Conservation (phyloP, 1,140 invertebrate species). For the Hyphantria cunea region DNA sequence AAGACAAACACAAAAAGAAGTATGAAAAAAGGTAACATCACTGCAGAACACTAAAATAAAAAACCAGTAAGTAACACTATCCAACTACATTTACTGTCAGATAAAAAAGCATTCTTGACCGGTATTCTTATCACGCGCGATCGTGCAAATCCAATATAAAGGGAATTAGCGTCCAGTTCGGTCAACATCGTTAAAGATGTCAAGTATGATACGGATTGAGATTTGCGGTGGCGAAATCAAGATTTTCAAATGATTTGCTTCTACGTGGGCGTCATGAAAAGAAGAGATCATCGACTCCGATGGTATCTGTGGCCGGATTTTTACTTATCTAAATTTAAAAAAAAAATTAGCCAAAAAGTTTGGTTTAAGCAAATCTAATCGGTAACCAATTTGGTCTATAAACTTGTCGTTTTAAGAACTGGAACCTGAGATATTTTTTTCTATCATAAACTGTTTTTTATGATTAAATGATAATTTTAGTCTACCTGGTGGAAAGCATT, state of each 20-base stretch:
- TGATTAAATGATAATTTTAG: too few relatives aligned
- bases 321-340: too few relatives aligned
- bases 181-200: slow-evolving; percentile 29
- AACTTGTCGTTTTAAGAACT: too few relatives aligned
- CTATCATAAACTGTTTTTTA: too few relatives aligned
- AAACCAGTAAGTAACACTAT: neutral
- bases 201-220: slow-evolving; percentile 17
- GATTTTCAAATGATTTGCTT: slow-evolving; percentile 15
- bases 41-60: too few relatives aligned
- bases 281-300: slow-evolving; percentile 10
- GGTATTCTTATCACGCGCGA: slow-evolving; percentile 25
- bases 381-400: too few relatives aligned
- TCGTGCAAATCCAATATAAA: slow-evolving; percentile 42
- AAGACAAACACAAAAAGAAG: too few relatives aligned
- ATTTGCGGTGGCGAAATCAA: slow-evolving; percentile 28
- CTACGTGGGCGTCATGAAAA: slow-evolving; percentile 25
- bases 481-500: too few relatives aligned
- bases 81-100: slow-evolving; percentile 14
- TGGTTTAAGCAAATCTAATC: neutral
- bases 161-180: slow-evolving; percentile 33
- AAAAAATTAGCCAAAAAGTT: neutral
- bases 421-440: too few relatives aligned
- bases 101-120: slow-evolving; percentile 8
- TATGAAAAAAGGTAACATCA: too few relatives aligned
- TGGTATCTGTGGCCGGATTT: neutral